These are phyloP conservation scores for Pristionchus maxplancki DNA, from an alignment of 2,888 invertebrate species.

Conservation along the genomic window DNA sequence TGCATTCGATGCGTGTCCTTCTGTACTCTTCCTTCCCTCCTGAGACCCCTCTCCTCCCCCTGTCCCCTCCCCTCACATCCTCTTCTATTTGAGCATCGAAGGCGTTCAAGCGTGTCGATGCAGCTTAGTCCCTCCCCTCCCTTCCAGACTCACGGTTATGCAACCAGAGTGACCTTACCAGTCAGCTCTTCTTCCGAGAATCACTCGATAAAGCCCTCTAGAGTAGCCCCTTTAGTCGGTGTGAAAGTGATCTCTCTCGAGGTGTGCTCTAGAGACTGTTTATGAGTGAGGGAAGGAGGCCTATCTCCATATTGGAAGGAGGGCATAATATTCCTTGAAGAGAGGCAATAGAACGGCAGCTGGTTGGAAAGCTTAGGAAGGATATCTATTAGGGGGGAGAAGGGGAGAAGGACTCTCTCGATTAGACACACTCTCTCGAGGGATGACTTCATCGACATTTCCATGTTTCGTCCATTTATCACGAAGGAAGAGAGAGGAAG, in stretches of 20 bases:
- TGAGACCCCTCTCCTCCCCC: background rate
- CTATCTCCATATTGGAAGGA: constrained; percentile 22
- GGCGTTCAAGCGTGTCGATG: constrained; percentile 37
- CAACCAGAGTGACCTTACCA: background rate
- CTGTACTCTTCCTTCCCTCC: constrained; percentile 9
- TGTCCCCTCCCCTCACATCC: background rate
- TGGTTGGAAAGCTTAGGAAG: constrained; percentile 11
- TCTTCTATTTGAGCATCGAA: constrained; percentile 38
- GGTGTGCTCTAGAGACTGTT: background rate
- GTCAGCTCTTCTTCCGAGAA: background rate
- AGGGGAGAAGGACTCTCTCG: background rate
- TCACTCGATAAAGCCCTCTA: background rate
- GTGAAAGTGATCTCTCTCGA: constrained; percentile 20
- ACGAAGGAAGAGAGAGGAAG: background rate
- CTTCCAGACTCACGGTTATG: background rate
- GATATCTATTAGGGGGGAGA: constrained; percentile 32
- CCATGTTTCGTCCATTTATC: constrained; percentile 40
- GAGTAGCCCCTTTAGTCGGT: background rate
- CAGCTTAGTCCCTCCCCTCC: background rate
- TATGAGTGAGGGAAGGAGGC: background rate
- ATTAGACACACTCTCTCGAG: background rate
- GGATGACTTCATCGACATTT: constrained; percentile 33
- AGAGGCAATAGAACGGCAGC: constrained; percentile 38
- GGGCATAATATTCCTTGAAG: constrained; percentile 2
- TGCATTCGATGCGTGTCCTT: background rate